Base-by-base conservation (phyloP, 2,113 vertebrate species). In the Neodontobutis hainanensis region DNA sequence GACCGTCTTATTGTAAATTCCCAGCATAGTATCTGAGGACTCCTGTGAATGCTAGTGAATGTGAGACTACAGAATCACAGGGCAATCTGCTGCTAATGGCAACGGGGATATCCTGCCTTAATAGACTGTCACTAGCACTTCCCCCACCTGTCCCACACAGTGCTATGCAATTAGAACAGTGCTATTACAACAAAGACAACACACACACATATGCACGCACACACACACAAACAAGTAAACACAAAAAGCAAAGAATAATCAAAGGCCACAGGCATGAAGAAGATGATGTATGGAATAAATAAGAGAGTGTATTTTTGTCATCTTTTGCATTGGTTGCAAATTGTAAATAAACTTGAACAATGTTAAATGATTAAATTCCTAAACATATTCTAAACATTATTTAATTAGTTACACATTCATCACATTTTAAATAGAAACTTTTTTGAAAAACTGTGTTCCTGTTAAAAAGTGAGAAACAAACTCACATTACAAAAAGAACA, bases 81-180 rank as follows among this genome's bases (percentile, higher is more conserved):
- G 70, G 85, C 89, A 90, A 90, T 90, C 88, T 90, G 88, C 83
- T 85, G 81, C 85, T 89, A 85, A 89, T 84, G 82, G 87, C 82
- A 89, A 88, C 80, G 80, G 89, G 89, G 88, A 90, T 90, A 89
- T 90, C 89, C 89, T 88, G 82, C 88, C 86, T 82, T 90, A 90
- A 90, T 89, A 89, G 89, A 90, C 86, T 90, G 89, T 90, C 89
- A 90, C 85, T 86, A 82, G 77, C 84, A 87, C 86, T 89, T 89
- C 83, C 85, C 81, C 77, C 78, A 84, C 81, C 85, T 89, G 89
- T 90, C 89, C 87, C 67, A 74, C 78, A 84, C 82, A 70, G 65
- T 71, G 89, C 85, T 78, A 88, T 80, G 88, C 89, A 89, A 88
- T 90, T 88, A 90, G 89, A 85, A 79, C 79, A 72, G 77, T 79